Conservation (phyloP, 2,797 vertebrate genomes). For the Characodon lateralis region DNA sequence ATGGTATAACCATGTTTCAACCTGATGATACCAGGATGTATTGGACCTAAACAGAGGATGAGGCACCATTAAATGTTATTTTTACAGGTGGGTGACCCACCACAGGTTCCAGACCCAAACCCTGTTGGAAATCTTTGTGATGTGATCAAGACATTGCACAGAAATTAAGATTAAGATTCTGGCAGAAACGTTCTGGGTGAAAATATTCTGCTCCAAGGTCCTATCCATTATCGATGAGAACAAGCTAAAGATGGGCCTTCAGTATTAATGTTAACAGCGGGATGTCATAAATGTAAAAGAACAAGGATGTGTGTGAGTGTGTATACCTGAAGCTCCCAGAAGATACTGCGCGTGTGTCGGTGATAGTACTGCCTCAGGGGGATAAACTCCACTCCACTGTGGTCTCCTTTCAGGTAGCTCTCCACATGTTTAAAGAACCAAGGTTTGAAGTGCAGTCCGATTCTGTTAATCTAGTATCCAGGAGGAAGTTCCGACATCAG, state of each 20-base stretch:
- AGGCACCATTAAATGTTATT: not conserved
- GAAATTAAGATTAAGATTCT: not conserved
- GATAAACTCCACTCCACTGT: slow-evolving; percentile 88
- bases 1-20: not conserved
- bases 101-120: not conserved
- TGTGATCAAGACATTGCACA: not conserved
- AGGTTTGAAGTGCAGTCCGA: slow-evolving; percentile 93
- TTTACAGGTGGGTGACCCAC: not conserved
- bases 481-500: slow-evolving; percentile 7
- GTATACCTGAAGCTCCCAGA: slow-evolving; percentile 96
- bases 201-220: not conserved
- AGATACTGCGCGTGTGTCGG: slow-evolving; percentile 96
- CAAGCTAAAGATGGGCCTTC: not conserved
- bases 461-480: slow-evolving; percentile 86
- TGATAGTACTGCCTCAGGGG: slow-evolving; percentile 97
- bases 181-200: not conserved
- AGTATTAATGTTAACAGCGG: not conserved
- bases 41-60: not conserved
- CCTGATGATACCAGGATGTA: not conserved
- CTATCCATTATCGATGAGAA: not conserved
- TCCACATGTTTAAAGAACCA: slow-evolving; percentile 98
- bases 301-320: not conserved
- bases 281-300: not conserved
- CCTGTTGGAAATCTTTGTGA: not conserved
- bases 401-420: slow-evolving; percentile 83